These are phyloP conservation scores for Zhuqinia jingwanae DNA, from an alignment of 2,888 invertebrate genomes.

Conservation along the genomic window DNA sequence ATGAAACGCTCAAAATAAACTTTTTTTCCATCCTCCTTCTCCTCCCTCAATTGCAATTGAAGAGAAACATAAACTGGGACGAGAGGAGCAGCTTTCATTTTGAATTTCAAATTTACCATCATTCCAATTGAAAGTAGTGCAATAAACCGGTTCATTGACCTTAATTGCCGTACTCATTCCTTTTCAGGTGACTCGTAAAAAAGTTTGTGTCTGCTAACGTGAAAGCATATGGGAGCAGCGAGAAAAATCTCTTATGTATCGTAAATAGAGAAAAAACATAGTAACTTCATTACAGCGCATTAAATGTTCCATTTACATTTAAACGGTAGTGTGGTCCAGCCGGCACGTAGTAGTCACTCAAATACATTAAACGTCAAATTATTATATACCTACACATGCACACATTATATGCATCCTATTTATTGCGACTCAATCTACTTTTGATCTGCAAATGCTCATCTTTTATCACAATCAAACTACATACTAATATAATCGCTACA, in stretches of 20 bases:
- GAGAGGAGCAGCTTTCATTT: too few relatives aligned
- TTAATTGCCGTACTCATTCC: constrained; percentile 15
- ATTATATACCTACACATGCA: too few relatives aligned
- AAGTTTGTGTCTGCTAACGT: too few relatives aligned
- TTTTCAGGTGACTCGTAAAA: background rate
- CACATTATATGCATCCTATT: too few relatives aligned
- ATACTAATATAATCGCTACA: background rate
- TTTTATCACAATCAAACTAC: too few relatives aligned
- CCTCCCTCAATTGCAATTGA: background rate
- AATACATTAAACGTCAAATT: too few relatives aligned
- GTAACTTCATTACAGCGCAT: constrained; percentile 65
- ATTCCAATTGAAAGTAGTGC: constrained; percentile 40
- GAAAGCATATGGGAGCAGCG: too few relatives aligned
- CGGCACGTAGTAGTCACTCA: background rate
- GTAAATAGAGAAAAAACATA: constrained; percentile 19
- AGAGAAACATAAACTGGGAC: too few relatives aligned
- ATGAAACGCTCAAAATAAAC: too few relatives aligned
- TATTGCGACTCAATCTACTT: background rate
- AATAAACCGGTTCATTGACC: constrained; percentile 67
- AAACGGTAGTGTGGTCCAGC: too few relatives aligned
- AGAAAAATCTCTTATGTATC: too few relatives aligned
- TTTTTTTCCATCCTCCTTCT: too few relatives aligned
- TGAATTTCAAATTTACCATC: background rate
- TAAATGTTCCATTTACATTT: constrained; percentile 58
- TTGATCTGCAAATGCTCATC: background rate